Evolutionary conservation across 2,113 vertebrate genomes (phyloP), one percentile per base, ranked within the genome.

Genomic region (Osmerus mordax): DNA sequence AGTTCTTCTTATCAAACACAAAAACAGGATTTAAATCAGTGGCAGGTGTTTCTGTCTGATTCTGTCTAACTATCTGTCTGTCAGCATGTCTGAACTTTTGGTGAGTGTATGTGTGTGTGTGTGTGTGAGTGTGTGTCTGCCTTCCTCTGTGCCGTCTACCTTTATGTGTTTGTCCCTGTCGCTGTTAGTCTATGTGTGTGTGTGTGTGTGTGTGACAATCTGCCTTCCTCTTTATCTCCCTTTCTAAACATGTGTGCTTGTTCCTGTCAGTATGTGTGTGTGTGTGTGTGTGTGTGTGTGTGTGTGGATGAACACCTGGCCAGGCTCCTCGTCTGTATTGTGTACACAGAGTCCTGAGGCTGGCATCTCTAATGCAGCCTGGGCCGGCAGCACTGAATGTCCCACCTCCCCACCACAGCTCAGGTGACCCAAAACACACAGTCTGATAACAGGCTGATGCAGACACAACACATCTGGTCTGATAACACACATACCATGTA

Each of bases 381-480:
- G 25, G 12, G 16, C 64, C 36, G 47, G 18, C n/a, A 65, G 36
- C 32, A 65, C n/a, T 65, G 64, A 65, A 14, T 19, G 36, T 12
- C 36, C 36, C 32, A 12, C 19, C 36, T 23, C 15, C 14, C n/a
- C 54, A 56, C 14, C 18, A 32, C 11, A 65, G 36, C 64, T 51
- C 64, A 51, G 15, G n/a, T 19, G 64, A 65, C 36, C 64, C 32
- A 65, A 65, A 41, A 67, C 69, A 82, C 64, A 68, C 66, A 78
- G 71, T 41, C 21, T 65, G 64, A 51, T 65, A 47, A 65, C 29
- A 23, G 58, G 55, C 81, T 65, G 51, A 28, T n/a, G 55, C 69
- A 67, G 23, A 15, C n/a, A 21, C 4, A 69, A 73, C 63, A 72
- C 59, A 75, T 59, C 58, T 25, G 58, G 18, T 29, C 61, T 63